phyloP scores from a whole-genome alignment of 2,113 vertebrate genomes.

The Ancistrus triradiatus region DNA sequence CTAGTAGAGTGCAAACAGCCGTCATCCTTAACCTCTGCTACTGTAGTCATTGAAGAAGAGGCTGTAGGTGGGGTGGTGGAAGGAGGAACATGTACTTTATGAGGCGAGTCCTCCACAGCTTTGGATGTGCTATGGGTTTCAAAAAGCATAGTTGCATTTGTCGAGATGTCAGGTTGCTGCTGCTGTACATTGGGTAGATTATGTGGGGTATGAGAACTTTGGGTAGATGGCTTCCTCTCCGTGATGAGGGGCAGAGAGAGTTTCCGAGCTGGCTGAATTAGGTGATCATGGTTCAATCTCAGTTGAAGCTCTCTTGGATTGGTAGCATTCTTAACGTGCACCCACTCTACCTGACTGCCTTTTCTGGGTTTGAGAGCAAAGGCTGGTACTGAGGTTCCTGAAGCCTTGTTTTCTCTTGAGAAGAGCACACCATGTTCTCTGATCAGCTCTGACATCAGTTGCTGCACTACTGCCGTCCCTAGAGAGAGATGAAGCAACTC shows the following conservation, averaged over 20 bases:
- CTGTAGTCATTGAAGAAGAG: slow-evolving; percentile 21
- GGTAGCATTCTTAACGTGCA: not conserved
- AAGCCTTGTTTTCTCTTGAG: slow-evolving; percentile 43
- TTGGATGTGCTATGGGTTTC: slow-evolving; percentile 12
- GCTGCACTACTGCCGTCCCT: slow-evolving; percentile 60
- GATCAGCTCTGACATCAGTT: slow-evolving; percentile 61
- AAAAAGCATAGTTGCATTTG: slow-evolving; percentile 12
- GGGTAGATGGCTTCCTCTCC: slow-evolving; percentile 32
- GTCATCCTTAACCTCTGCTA: slow-evolving; percentile 46
- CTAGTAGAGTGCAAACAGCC: slow-evolving; percentile 57
- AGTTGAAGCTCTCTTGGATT: slow-evolving; percentile 5
- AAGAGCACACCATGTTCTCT: slow-evolving; percentile 62
- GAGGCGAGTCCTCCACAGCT: slow-evolving; percentile 1
- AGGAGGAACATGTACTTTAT: slow-evolving; percentile 1
- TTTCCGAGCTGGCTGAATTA: slow-evolving; percentile 50
- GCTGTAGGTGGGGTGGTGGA: slow-evolving; percentile 11
- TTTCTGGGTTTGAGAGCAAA: slow-evolving; percentile 31
- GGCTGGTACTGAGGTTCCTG: slow-evolving; percentile 28
- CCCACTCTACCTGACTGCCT: slow-evolving; percentile 28
- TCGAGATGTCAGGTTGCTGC: slow-evolving; percentile 9
- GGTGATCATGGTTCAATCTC: slow-evolving; percentile 8
- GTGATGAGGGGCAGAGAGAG: slow-evolving; percentile 62
- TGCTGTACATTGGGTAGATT: slow-evolving; percentile 23
- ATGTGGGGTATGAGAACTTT: slow-evolving; percentile 26
- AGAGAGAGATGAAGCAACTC: no score